Percentiles rank a stretch among this genome's conserved stretches.
Evolutionary conservation across 2,888 invertebrate species (phyloP).

Genomic region (Mechanitis mazaeus): DNA sequence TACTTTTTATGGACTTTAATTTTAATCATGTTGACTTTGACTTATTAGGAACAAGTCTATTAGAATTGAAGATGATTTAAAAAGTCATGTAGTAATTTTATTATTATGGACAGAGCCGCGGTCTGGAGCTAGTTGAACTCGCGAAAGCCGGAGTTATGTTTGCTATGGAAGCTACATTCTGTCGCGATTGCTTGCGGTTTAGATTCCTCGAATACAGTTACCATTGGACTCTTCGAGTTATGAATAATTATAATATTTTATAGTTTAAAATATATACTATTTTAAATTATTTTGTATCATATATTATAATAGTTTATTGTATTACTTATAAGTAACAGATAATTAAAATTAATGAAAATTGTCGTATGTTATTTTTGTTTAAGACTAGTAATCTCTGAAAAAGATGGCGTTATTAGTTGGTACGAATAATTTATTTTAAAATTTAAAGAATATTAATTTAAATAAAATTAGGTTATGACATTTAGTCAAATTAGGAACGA

Average conservation of each 20-base stretch:
- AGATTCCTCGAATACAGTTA: slow-evolving; percentile 19
- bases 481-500: too few relatives aligned
- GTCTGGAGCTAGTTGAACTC: slow-evolving; percentile 1
- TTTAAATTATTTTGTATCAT: neutral
- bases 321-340: too few relatives aligned
- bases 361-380: too few relatives aligned
- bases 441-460: too few relatives aligned
- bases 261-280: neutral
- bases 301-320: too few relatives aligned
- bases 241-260: neutral
- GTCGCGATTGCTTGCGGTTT: slow-evolving; percentile 20
- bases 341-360: too few relatives aligned
- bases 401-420: too few relatives aligned
- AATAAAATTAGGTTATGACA: too few relatives aligned
- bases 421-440: too few relatives aligned
- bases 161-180: slow-evolving; percentile 21
- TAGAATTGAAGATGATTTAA: neutral
- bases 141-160: slow-evolving; percentile 17
- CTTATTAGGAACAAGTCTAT: too few relatives aligned
- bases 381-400: too few relatives aligned
- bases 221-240: slow-evolving; percentile 8
- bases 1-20: neutral
- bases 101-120: neutral
- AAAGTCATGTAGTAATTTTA: neutral
- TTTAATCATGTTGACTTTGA: too few relatives aligned